Conservation (phyloP, 2,888 invertebrate species). For the Neria commutata region DNA sequence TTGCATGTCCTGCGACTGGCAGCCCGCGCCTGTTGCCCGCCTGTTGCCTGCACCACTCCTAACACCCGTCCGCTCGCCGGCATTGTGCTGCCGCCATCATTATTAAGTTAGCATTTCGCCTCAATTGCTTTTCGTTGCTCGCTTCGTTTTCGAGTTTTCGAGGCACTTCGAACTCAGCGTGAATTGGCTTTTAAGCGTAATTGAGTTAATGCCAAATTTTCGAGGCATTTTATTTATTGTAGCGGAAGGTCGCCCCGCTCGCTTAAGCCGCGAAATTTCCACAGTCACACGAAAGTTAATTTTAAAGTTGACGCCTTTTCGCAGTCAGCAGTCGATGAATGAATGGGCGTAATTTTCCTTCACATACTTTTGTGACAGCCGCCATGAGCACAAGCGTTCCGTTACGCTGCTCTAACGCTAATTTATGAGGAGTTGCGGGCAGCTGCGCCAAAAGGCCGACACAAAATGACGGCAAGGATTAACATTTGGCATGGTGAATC, state of each 20-base stretch:
- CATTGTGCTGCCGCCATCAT: background rate
- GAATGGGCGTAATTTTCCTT: constrained; percentile 16
- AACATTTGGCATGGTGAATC: background rate
- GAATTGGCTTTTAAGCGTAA: constrained; percentile 9
- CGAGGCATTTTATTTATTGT: background rate
- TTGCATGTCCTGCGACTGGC: background rate
- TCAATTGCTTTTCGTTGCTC: constrained; percentile 5
- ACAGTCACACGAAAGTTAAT: background rate
- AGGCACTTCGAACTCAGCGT: background rate
- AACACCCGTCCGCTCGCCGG: background rate
- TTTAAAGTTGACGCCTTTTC: background rate
- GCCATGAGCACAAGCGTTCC: background rate
- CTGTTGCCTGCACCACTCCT: too few species aligned
- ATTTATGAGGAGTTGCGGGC: constrained; percentile 14
- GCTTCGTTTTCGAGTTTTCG: too few species aligned
- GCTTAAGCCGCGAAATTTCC: background rate
- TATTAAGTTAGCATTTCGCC: constrained; percentile 19
- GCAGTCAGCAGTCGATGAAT: background rate
- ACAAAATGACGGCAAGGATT: constrained; percentile 21
- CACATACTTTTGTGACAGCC: constrained; percentile 14
- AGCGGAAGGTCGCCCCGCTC: background rate
- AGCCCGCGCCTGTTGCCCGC: background rate
- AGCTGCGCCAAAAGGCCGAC: constrained; percentile 20
- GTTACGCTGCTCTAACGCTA: background rate
- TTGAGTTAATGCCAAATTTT: constrained; percentile 14